A percentile compares a stretch with the other conserved stretches of the same genome.
Conservation (phyloP, 2,888 invertebrate species). For the Drosophila meridiana region DNA sequence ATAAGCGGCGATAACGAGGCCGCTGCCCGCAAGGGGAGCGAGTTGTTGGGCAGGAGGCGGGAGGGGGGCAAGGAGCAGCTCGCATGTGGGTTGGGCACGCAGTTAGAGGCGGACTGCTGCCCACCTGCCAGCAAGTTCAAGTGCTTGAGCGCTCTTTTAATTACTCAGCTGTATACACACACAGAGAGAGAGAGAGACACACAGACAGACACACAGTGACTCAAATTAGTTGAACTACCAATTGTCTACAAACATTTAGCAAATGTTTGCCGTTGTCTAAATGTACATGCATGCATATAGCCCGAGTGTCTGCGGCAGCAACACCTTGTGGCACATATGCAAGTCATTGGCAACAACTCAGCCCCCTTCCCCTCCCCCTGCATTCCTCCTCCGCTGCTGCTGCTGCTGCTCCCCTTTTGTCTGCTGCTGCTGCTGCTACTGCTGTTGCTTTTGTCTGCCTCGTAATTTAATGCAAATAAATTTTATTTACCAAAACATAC, state of each 20-base stretch:
- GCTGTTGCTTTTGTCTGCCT: slow-evolving; percentile 56
- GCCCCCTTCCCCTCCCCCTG: neutral
- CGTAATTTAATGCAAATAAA: slow-evolving; percentile 83
- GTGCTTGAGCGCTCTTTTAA: slow-evolving; percentile 51
- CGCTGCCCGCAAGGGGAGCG: slow-evolving; percentile 19
- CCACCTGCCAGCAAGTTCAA: slow-evolving; percentile 55
- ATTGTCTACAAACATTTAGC: slow-evolving; percentile 80
- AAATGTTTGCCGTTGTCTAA: slow-evolving; percentile 69
- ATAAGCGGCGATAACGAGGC: slow-evolving; percentile 72
- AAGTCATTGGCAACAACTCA: slow-evolving; percentile 50
- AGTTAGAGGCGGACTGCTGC: slow-evolving; percentile 20
- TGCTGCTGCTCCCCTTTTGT: slow-evolving; percentile 32
- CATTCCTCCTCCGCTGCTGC: slow-evolving; percentile 9
- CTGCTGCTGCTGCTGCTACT: slow-evolving; percentile 14
- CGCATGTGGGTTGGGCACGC: slow-evolving; percentile 54
- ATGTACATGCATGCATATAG: slow-evolving; percentile 15
- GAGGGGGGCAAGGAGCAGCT: neutral
- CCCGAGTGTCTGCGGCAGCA: slow-evolving; percentile 40
- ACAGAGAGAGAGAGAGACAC: neutral
- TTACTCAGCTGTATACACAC: slow-evolving; percentile 65
- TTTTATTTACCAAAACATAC: slow-evolving; percentile 82
- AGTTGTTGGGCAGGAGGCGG: neutral
- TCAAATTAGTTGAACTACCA: slow-evolving; percentile 79
- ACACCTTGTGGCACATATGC: slow-evolving; percentile 59
- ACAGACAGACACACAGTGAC: slow-evolving; percentile 29